Evolutionary conservation across 1,140 invertebrate species (phyloP).

Genomic region (Heliconius melpomene): DNA sequence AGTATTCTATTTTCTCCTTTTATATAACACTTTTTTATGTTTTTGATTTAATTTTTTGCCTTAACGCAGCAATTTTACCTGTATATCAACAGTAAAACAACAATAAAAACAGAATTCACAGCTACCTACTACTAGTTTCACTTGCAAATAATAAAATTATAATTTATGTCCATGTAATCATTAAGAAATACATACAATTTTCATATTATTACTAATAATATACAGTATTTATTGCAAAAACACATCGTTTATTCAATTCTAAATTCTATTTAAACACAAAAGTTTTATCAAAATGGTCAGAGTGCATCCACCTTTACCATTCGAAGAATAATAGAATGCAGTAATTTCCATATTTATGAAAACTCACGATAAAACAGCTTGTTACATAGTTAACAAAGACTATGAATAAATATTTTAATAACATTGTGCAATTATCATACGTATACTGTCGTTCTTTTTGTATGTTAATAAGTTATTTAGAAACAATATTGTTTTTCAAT

Average conservation of each 20-base stretch:
- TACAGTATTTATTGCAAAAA: conserved; percentile 6
- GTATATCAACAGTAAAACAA: not conserved
- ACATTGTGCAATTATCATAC: conserved; percentile 18
- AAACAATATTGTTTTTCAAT: conserved; percentile 1
- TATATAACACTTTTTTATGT: no score
- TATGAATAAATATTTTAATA: conserved; percentile 28
- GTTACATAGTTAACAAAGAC: conserved; percentile 24
- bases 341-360: conserved; percentile 42
- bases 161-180: not conserved
- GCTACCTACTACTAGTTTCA: not conserved
- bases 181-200: conserved; percentile 13
- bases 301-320: conserved; percentile 35
- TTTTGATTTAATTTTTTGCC: no score
- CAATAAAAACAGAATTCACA: not conserved
- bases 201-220: conserved; percentile 7
- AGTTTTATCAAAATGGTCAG: not conserved
- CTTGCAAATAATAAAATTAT: conserved; percentile 1
- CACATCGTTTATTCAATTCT: conserved; percentile 10
- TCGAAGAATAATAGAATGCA: conserved; percentile 30
- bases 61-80: no score
- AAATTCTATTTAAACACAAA: not conserved
- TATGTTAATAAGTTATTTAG: conserved; percentile 4
- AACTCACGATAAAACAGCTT: conserved; percentile 32
- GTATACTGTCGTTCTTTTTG: not conserved
- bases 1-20: no score